Base-by-base conservation (phyloP, 1,140 invertebrate genomes). In the Macrotrachela quadricornifera region DNA sequence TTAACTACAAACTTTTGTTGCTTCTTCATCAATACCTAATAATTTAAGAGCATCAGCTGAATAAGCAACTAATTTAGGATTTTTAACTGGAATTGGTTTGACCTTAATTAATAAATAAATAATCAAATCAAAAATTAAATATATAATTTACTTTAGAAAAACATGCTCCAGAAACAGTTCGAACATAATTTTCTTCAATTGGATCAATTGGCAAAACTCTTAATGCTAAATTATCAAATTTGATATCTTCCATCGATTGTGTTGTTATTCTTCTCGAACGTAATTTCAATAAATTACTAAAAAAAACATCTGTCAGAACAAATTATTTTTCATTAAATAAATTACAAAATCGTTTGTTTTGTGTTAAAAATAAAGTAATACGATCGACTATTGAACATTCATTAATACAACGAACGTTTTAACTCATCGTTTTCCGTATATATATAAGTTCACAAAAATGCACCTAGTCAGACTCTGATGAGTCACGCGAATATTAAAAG, bases 51-150 rank as follows among this genome's bases (percentile, higher is more conserved):
- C 77, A 56, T 71, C 62, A 43, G 63, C 51, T 0, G 77, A 78
- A 39, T 61, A 63, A 36, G 69, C 72, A 9, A 79, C 76, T 14
- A 78, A 58, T 52, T 65, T 59, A 1, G 73, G 71, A 50, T 71
- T 68, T 37, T 64, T 51, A 3, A 78, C 62, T 10, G 75, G 72
- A 2, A 69, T 74, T 14, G 74, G 75, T 47, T 60, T 57, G 0
- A 79, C 76, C 59, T 68, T 64, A 10, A 76, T 77, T 62, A 77
- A 78, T 50, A 60, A 62, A 47, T 62, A 59, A 12, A 59, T 58
- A 10, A 50, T 58, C 42, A 42, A 55, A n/a, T 30, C 13, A 41
- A 36, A 41, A 17, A 2, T 39, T 16, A 56, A n/a, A 57, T 15
- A 50, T 53, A 9, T 60, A 59, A 11, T 57, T 37, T 1, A 58